Conservation (phyloP, 2,113 vertebrate species). For the Osmerus eperlanus region DNA sequence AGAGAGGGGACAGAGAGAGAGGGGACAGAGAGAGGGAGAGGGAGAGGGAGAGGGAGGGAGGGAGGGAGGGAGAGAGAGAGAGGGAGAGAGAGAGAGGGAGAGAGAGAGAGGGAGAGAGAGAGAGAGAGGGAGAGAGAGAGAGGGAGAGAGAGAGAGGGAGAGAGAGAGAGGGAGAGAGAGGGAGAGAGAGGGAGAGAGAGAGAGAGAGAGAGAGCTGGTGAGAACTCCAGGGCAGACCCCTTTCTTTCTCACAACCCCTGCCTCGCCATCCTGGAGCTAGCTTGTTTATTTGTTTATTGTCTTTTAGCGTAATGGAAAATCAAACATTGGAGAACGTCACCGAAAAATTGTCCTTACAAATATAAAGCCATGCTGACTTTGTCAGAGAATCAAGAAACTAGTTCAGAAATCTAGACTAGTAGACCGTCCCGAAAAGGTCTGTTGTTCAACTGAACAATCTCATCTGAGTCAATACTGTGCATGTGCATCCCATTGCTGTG, state of each 20-base stretch:
- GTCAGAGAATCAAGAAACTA: slow-evolving; percentile 2
- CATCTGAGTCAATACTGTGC: slow-evolving; percentile 11
- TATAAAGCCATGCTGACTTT: slow-evolving; percentile 10
- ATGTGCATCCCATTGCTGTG: slow-evolving; percentile 15
- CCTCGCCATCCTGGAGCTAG: slow-evolving; percentile 45
- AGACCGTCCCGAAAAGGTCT: not conserved
- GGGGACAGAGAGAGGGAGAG: not conserved
- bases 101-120: not conserved
- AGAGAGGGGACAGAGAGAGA: slow-evolving; percentile 5
- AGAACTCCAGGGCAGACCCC: slow-evolving; percentile 12
- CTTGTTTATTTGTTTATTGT: slow-evolving; percentile 63
- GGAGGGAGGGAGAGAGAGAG: not conserved
- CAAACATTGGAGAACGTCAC: slow-evolving; percentile 32
- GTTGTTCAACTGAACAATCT: not conserved
- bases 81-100: not conserved
- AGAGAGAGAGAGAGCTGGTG: slow-evolving; percentile 9
- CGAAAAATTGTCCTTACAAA: slow-evolving; percentile 32
- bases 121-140: not conserved
- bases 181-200: not conserved
- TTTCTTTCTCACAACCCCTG: slow-evolving; percentile 56
- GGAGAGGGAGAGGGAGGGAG: not conserved
- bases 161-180: not conserved
- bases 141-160: not conserved
- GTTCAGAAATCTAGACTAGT: slow-evolving; percentile 10
- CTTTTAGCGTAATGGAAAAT: slow-evolving; percentile 57